Base-by-base conservation (phyloP, 2,113 vertebrate genomes). In the Crotophaga sulcirostris region DNA sequence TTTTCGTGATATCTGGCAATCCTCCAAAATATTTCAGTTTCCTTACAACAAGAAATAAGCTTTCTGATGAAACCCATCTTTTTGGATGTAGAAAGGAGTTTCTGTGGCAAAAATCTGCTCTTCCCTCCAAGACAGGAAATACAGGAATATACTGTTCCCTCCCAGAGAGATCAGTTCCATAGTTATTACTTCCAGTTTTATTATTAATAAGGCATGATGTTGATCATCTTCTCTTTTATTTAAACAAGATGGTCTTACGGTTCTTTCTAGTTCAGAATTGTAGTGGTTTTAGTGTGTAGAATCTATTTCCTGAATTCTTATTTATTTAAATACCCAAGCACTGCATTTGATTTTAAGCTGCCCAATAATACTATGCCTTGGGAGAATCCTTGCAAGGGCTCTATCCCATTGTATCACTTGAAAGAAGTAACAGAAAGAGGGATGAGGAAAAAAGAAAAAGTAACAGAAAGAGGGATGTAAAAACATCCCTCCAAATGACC, bases 61-160 rank as follows among this genome's bases (percentile, higher is more conserved):
- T 83, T 94, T 90, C 87, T 96, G 96, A 96, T 96, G 91, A 95
- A 96, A 95, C 87, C 93, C 93, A 94, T 96, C 87, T 96, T 96
- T 96, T 95, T 97, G 94, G 89, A 94, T 70, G 59, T 63, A 89
- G 82, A 90, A 82, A 83, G 75, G 36, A 85, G 24, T 88, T 94
- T 93, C 74, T 85, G 70, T 88, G 36, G 90, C 70, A 96, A 94
- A 97, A 97, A 94, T 94, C 90, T 97, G 72, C 72, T 93, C 84
- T 93, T 91, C 67, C 26, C 55, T 96, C 93, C 67, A 80, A 95
- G 91, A 90, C 94, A 96, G 94, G 91, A 97, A 96, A 95, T 94
- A 93, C 85, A 88, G 86, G 93, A 95, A 95, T 96, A 97, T 70
- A 77, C 59, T 92, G 60, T 92, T 95, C 83, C 29, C 72, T 97